Conservation (phyloP, 2,113 vertebrate genomes). For the Taurulus bubalis region DNA sequence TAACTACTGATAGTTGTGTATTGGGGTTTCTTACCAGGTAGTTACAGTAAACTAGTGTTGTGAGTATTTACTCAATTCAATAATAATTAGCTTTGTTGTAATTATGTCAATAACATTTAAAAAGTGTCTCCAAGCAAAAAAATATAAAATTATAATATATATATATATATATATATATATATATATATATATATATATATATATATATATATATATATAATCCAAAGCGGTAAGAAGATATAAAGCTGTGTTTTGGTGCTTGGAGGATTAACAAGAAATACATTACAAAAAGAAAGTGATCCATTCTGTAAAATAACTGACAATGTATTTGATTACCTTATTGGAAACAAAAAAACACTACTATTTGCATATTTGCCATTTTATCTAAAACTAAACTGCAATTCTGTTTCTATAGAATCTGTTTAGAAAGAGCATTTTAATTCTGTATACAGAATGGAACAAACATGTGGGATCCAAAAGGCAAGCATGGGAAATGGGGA, state of each 20-base stretch:
- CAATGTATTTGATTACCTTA: constrained; percentile 29
- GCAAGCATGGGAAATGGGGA: constrained; percentile 7
- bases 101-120: too few relatives aligned
- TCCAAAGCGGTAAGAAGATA: not conserved
- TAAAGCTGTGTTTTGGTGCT: not conserved
- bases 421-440: constrained; percentile 10
- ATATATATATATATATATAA: too few relatives aligned
- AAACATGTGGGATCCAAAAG: constrained; percentile 4
- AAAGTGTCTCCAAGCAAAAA: too few relatives aligned
- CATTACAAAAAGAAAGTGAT: constrained; percentile 2
- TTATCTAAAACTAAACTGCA: constrained; percentile 25
- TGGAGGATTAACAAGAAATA: not conserved
- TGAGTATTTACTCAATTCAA: too few relatives aligned
- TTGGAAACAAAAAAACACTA: constrained; percentile 17
- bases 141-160: too few relatives aligned
- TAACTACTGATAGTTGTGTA: too few relatives aligned
- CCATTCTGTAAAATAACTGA: constrained; percentile 16
- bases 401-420: not conserved
- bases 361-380: constrained; percentile 17
- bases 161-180: too few relatives aligned
- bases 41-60: too few relatives aligned
- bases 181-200: too few relatives aligned
- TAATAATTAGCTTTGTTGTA: too few relatives aligned
- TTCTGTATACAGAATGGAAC: not conserved
- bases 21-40: too few relatives aligned